Base-by-base conservation (phyloP, 2,888 invertebrate genomes). In the Stenodema calcarata region DNA sequence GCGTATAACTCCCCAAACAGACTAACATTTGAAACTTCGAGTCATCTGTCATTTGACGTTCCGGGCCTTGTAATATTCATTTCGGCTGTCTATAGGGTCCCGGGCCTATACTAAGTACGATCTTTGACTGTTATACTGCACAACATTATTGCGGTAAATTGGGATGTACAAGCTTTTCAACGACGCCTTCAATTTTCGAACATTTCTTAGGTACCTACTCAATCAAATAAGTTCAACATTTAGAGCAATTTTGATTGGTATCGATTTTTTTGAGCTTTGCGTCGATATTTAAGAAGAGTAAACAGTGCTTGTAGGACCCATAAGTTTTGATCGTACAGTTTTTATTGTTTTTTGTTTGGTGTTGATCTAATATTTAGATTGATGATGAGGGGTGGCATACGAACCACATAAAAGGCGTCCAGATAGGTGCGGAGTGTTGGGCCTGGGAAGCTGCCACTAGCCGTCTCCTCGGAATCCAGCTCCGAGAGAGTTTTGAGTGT, bases 331-430 rank as follows among this genome's bases (percentile, higher is more conserved):
- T 86, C 30, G 35, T 30, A 35, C 28, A 12, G 12, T 85, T 85
- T 85, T 47, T 16, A 14, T 85, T 73, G 23, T 42, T 82, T 69
- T 41, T 62, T 78, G 12, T 44, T 78, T 80, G 80, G 70, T 73
- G 84, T 73, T 75, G 73, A 73, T 78, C 86, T 86, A 86, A 84
- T 73, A 84, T 69, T 86, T 86, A 86, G 30, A 86, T 86, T 84
- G 84, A 84, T 81, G 80, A 81, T 84, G 78, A 79, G 79, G 81
- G 81, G 86, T 86, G 86, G 86, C 42, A 86, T 86, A 86, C 86
- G 86, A 86, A 86, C 86, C 86, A 86, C 86, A 86, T 69, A n/a
- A 35, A 84, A 73, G 84, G 75, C 84, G 84, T 84, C 84, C 84
- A 84, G 80, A 80, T 30, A 82, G 84, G 62, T 54, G 80, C 70